These are phyloP conservation scores for Stylophora pistillata DNA, from an alignment of 64 coral and sea anemone genomes.

Conservation along the genomic window DNA sequence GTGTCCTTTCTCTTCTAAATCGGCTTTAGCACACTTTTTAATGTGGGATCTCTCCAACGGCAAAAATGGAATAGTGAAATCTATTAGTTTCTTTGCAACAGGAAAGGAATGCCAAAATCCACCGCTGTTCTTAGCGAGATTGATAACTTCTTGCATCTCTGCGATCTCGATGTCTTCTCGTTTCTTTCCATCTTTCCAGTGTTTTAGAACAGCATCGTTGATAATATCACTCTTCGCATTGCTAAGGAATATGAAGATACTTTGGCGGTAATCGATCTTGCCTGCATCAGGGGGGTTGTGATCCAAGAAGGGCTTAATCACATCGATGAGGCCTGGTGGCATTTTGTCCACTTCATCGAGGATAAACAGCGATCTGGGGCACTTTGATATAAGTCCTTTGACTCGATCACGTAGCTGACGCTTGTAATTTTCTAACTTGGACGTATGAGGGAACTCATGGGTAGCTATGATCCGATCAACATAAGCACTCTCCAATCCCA, in stretches of 20 bases:
- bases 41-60: conserved; percentile 86
- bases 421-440: conserved; percentile 63
- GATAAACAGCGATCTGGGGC: conserved; percentile 77
- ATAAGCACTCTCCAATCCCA: conserved; percentile 70
- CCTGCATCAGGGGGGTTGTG: conserved; percentile 55
- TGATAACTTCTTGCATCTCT: conserved; percentile 78
- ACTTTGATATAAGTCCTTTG: conserved; percentile 36
- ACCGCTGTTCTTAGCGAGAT: conserved; percentile 62
- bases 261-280: conserved; percentile 69
- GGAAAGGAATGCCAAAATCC: conserved; percentile 82
- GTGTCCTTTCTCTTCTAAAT: conserved; percentile 52
- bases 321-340: conserved; percentile 63
- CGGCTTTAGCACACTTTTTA: conserved; percentile 65
- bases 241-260: conserved; percentile 92
- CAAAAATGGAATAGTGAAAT: conserved; percentile 88
- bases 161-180: conserved; percentile 74
- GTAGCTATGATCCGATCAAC: conserved; percentile 90
- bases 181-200: conserved; percentile 64
- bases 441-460: conserved; percentile 72
- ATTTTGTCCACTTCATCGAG: conserved; percentile 98
- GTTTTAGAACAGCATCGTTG: conserved; percentile 49
- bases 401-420: conserved; percentile 35
- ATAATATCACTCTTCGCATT: conserved; percentile 82
- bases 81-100: conserved; percentile 71
- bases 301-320: conserved; percentile 77